Conservation (phyloP, 2,113 vertebrate species). For the Myotis yumanensis region DNA sequence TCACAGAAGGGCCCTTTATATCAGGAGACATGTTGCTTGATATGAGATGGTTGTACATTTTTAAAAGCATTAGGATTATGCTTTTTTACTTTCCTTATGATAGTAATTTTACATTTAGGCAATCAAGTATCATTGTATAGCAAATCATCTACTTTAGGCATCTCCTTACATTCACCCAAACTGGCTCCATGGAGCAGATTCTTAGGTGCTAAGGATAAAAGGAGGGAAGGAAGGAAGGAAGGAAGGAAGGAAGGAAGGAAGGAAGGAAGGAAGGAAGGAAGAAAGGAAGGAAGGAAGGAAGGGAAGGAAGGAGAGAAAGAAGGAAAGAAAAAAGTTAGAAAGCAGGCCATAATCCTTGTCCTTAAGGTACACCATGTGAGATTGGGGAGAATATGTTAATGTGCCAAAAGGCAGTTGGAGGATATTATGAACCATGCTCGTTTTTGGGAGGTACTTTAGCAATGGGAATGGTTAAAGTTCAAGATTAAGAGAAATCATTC, state of each 20-base stretch:
- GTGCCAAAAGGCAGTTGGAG: background rate
- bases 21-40: background rate
- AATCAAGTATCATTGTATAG: background rate
- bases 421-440: background rate
- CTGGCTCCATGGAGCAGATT: background rate
- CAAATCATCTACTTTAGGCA: background rate
- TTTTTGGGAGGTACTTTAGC: background rate
- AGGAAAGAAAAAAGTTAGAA: fast-evolving
- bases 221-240: background rate
- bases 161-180: background rate
- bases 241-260: no score
- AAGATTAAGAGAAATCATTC: background rate
- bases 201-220: background rate
- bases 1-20: background rate
- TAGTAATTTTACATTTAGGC: background rate
- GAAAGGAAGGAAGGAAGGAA: no score
- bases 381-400: background rate
- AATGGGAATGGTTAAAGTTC: background rate
- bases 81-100: background rate
- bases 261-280: background rate
- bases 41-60: background rate
- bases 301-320: background rate
- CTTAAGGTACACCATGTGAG: background rate
- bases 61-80: background rate
- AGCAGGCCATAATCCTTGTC: background rate